Conservation (phyloP, 2,797 vertebrate species). For the Chanos chanos region DNA sequence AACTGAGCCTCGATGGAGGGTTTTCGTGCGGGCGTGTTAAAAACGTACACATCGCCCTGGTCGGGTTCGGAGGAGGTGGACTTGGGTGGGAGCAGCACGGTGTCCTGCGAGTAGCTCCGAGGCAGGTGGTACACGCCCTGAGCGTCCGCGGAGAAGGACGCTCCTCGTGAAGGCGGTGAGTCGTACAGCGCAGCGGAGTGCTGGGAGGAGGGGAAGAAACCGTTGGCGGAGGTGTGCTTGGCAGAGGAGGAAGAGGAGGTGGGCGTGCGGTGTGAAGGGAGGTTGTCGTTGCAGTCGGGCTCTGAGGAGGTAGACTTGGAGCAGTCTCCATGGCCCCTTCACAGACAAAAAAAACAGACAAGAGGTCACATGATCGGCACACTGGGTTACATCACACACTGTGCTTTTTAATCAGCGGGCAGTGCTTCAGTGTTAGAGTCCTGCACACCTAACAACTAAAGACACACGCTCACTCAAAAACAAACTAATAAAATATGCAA, state of each 20-base stretch:
- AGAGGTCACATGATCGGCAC: not conserved
- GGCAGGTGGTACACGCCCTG: constrained; percentile 86
- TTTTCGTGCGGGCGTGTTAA: constrained; percentile 77
- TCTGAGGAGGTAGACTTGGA: constrained; percentile 90
- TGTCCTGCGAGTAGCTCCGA: constrained; percentile 94
- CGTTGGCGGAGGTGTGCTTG: constrained; percentile 85
- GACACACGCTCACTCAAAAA: too few relatives aligned
- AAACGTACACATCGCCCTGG: constrained; percentile 86
- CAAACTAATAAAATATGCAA: too few relatives aligned
- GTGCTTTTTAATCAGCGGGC: too few relatives aligned
- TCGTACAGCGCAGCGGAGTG: constrained; percentile 80
- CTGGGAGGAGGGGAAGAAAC: constrained; percentile 76
- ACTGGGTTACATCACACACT: not conserved
- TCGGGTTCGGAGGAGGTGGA: constrained; percentile 76
- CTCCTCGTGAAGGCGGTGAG: constrained; percentile 81
- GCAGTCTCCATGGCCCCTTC: constrained; percentile 81
- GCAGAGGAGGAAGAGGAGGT: constrained; percentile 74
- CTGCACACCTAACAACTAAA: too few relatives aligned
- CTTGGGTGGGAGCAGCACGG: constrained; percentile 82
- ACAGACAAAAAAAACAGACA: not conserved
- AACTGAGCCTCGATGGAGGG: constrained; percentile 82
- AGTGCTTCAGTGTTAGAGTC: too few relatives aligned
- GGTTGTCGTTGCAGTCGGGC: constrained; percentile 97
- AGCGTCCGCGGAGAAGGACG: constrained; percentile 76
- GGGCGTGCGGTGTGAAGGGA: constrained; percentile 84